Evolutionary conservation across 2,113 vertebrate species (phyloP).

Genomic region (Mandrillus leucophaeus): DNA sequence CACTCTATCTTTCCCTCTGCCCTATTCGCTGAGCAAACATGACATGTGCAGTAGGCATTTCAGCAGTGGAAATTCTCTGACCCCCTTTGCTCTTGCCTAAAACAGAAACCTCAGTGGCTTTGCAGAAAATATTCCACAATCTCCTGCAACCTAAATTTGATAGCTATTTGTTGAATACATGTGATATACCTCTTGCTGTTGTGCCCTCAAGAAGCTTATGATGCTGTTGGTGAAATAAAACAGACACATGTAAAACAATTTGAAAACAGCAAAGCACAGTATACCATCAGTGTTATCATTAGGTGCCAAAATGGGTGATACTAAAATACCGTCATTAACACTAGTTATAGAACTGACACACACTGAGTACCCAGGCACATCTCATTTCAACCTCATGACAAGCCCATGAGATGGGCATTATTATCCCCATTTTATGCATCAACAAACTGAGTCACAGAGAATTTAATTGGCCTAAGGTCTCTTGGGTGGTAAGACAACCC

Average conservation of each 20-base stretch:
- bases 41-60: constrained; percentile 16
- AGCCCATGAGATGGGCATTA: background rate
- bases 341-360: background rate
- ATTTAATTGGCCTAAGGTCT: background rate
- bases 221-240: background rate
- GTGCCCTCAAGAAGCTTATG: constrained; percentile 6
- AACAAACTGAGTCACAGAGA: background rate
- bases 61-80: constrained; percentile 22
- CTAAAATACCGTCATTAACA: no score
- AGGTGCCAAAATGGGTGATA: background rate
- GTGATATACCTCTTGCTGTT: background rate
- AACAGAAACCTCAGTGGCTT: constrained; percentile 23
- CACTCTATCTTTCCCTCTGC: constrained; percentile 54
- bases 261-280: background rate
- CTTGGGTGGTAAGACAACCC: background rate
- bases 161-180: background rate
- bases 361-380: fast-evolving
- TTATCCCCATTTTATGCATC: background rate
- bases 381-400: background rate
- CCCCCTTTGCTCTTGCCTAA: background rate
- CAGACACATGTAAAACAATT: background rate
- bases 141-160: background rate
- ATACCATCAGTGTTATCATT: background rate
- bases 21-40: constrained; percentile 31
- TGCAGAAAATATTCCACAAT: constrained; percentile 15